phyloP scores from a whole-genome alignment of 2,113 vertebrate genomes.

The human region GRCh38 chr19:3510501-3511000 shows the following conservation, averaged over 20 bases:
- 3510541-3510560: neutral
- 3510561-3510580: rapidly evolving
- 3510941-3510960: neutral
- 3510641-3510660: neutral
- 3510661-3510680: neutral
- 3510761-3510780: neutral
- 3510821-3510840: neutral
- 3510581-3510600: too few species aligned
- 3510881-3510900: neutral
- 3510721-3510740: neutral
- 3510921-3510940: neutral
- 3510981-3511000: neutral
- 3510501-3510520: neutral
- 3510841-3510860: neutral
- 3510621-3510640: neutral
- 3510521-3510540: neutral
- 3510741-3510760: rapidly evolving
- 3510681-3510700: neutral
- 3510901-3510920: rapidly evolving
- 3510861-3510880: neutral
- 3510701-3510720: neutral
- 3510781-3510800: neutral
- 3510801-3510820: neutral
- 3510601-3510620: neutral
- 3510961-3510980: neutral